Base-by-base conservation (phyloP, 2,113 vertebrate species). In the zebrafish (Danio rerio) region DNA sequence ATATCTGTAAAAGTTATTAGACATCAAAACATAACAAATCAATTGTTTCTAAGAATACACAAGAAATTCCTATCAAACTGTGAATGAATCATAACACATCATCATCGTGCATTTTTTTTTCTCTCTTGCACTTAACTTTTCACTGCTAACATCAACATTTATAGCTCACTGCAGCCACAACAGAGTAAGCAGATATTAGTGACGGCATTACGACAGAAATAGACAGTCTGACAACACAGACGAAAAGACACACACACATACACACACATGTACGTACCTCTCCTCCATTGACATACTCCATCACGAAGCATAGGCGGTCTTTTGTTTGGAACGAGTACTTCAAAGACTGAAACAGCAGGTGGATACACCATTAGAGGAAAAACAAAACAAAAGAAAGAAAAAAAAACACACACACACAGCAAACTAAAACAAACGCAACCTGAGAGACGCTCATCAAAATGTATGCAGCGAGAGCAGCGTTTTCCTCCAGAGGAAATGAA, bases 261-360 rank as follows among this genome's bases (percentile, higher is more conserved):
- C 40, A 12, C 58, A 58, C 9, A 55, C 50, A 12, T 43, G 66
- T 58, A 78, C 73, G 20, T 90, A 98, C 97, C 97, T 99, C 97
- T 91, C 97, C 97, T 81, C 97, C 97, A 3, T 99, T 99, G 90
- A 99, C 97, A 90, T 99, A 99, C 87, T 99, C 97, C 97, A 99
- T 99, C 90, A 99, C 97, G 89, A 99, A 98, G 94, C 97, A 99
- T 84, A 99, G 95, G 84, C 97, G 97, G 91, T 99, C 97, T 94
- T 99, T 98, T 88, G 97, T 99, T 93, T 99, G 97, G 95, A 99
- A 99, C 86, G 97, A 98, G 89, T 99, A 99, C 94, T 99, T 99
- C 95, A 99, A 94, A 86, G 97, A 98, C 97, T 98, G 95, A 88
- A 92, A 95, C 92, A 91, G 84, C 90, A 94, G 93, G 92, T 88